Percentiles rank a stretch among this genome's conserved stretches.
Conservation (phyloP, 2,888 invertebrate genomes). For the Callinectes sapidus region DNA sequence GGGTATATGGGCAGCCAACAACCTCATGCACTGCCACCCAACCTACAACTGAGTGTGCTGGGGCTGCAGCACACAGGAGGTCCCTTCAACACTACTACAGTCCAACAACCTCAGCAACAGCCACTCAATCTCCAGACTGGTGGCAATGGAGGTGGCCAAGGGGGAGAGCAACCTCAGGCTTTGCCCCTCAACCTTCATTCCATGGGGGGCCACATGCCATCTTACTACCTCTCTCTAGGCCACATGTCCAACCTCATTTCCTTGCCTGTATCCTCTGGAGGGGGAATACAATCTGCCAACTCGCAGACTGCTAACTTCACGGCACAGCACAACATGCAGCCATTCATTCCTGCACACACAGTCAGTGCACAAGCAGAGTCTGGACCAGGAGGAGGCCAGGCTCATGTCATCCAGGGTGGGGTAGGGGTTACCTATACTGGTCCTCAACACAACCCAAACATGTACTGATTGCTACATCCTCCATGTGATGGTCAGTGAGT, state of each 20-base stretch:
- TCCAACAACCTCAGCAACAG: constrained; percentile 68
- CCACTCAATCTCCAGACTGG: constrained; percentile 70
- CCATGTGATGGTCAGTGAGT: background rate
- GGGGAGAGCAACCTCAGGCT: constrained; percentile 56
- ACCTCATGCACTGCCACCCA: constrained; percentile 58
- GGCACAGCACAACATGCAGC: constrained; percentile 63
- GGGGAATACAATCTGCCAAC: constrained; percentile 39
- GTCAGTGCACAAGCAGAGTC: constrained; percentile 43
- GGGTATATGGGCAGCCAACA: constrained; percentile 59
- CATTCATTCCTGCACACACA: constrained; percentile 52
- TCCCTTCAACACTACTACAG: constrained; percentile 53
- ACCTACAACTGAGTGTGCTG: constrained; percentile 62
- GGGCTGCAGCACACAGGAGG: constrained; percentile 63
- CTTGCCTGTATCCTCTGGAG: constrained; percentile 63
- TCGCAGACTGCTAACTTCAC: constrained; percentile 55
- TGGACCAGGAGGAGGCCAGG: constrained; percentile 47
- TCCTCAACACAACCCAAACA: constrained; percentile 58
- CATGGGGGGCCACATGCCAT: constrained; percentile 67
- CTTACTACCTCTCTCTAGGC: constrained; percentile 67
- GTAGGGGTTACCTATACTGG: constrained; percentile 60
- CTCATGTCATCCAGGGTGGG: constrained; percentile 60
- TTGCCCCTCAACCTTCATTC: constrained; percentile 67
- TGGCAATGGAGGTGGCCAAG: constrained; percentile 38
- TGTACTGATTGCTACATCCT: constrained; percentile 51
- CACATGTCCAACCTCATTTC: constrained; percentile 70